phyloP scores from a whole-genome alignment of 2,797 vertebrate genomes.

The Chromis chromis region DNA sequence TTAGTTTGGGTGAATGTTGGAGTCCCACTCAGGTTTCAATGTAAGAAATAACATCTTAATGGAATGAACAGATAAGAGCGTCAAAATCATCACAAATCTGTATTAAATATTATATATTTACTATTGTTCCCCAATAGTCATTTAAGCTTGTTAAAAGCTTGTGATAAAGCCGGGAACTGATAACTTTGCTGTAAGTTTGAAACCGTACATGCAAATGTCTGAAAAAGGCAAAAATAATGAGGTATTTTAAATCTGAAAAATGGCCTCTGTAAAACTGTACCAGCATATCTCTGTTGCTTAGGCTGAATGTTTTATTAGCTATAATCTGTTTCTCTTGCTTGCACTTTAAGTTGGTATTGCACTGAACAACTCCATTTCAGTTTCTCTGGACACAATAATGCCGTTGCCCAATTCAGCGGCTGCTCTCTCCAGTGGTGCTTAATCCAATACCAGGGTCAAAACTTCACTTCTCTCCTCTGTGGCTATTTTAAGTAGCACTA shows the following conservation, averaged over 20 bases:
- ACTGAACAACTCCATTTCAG: constrained; percentile 9
- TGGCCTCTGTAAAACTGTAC: background rate
- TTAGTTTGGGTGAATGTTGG: background rate
- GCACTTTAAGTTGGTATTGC: background rate
- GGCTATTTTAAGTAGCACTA: constrained; percentile 26
- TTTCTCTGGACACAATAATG: constrained; percentile 12
- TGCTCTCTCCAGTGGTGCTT: constrained; percentile 5
- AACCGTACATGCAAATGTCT: background rate
- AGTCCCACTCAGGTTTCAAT: background rate
- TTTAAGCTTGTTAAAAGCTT: background rate
- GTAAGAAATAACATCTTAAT: background rate
- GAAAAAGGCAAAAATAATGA: background rate
- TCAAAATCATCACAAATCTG: background rate
- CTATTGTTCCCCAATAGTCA: background rate
- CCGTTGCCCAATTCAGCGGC: constrained; percentile 6
- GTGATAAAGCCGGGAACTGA: no score
- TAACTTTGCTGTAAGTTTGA: background rate
- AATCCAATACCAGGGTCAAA: constrained; percentile 38
- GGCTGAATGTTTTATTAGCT: background rate
- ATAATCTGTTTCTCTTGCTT: constrained; percentile 11
- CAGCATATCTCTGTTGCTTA: background rate
- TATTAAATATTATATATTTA: background rate
- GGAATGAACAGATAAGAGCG: background rate
- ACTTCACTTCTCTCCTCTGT: constrained; percentile 27
- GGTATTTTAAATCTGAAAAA: background rate